Evolutionary conservation across 2,797 vertebrate species (phyloP), one percentile per base, ranked within the genome.

Genomic region (Rhabdophis nuchalis): DNA sequence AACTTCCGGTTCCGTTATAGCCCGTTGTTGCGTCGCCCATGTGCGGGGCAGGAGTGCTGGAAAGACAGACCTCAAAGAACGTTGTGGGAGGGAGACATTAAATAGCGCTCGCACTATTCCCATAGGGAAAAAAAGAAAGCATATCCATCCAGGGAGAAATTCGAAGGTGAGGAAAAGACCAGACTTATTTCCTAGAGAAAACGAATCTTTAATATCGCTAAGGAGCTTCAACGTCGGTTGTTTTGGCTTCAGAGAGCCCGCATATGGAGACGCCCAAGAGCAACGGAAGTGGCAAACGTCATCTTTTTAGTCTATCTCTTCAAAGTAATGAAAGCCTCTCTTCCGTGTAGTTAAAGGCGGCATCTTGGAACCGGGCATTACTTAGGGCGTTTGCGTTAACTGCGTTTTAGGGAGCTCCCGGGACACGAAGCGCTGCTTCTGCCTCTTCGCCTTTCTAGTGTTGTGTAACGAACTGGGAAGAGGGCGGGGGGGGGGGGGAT

Each of bases 361-460:
- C 94, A 94, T 94, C 27, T 93, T 93, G 58, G 36, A 0, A 0
- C 4, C 85, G 93, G 95, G 94, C 93, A 88, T 92, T 93, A 89
- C 50, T 3, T 0, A 5, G 10, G 16, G 16, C 9, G 0, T 23
- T 46, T 20, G 41, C n/a, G 23, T 46, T 29, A 6, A 4, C 3
- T 29, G 4, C 7, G n/a, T 9, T 13, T 85, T 91, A 46, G 18
- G 41, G 50, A 85, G 89, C n/a, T 25, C 36, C 72, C 3, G 1
- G 14, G 20, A 3, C 0, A 4, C 50, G 16, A n/a, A 41, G 14
- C 6, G 32, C 32, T 0, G 20, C 0, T 4, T 3, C 20, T 23
- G 1, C 14, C 9, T 41, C 4, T 58, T 58, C 41, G 5, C n/a
- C 36, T 1, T 18, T 18, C 5, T 0, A 2, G 64, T n/a, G 18